phyloP scores from a whole-genome alignment of 2,113 vertebrate genomes.

The Setophaga coronata region DNA sequence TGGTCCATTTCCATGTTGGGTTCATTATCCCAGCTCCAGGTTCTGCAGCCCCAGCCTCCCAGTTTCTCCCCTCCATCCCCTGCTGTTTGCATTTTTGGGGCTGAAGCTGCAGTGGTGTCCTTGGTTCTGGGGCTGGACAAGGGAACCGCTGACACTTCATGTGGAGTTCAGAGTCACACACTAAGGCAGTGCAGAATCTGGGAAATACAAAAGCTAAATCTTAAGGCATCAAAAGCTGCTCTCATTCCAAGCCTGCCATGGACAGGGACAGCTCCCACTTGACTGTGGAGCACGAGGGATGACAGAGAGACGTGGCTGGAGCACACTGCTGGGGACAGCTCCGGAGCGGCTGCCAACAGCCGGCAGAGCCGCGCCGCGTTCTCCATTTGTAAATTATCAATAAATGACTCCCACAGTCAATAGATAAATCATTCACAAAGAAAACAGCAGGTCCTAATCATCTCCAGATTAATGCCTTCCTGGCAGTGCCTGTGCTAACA shows the following conservation, averaged over 20 bases:
- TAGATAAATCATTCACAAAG: neutral
- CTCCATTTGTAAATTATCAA: neutral
- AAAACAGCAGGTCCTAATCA: neutral
- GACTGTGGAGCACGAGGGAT: neutral
- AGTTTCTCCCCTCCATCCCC: neutral
- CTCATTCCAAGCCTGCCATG: neutral
- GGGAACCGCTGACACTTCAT: fast-evolving
- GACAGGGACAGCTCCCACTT: neutral
- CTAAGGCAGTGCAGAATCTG: neutral
- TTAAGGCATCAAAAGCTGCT: neutral
- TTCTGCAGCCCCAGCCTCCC: neutral
- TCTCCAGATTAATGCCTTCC: neutral
- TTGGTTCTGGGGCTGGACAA: neutral
- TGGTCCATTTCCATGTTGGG: too few species aligned
- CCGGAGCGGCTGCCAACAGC: neutral
- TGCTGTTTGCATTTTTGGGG: neutral
- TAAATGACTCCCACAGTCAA: neutral
- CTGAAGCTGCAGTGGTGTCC: neutral
- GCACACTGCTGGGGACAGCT: neutral
- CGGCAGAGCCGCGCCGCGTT: neutral
- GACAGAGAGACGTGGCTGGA: neutral
- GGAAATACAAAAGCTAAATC: neutral
- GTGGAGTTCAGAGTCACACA: too few species aligned
- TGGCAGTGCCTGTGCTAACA: neutral
- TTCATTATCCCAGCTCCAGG: neutral